Conservation (phyloP, 2,797 vertebrate species). For the Clamator glandarius region DNA sequence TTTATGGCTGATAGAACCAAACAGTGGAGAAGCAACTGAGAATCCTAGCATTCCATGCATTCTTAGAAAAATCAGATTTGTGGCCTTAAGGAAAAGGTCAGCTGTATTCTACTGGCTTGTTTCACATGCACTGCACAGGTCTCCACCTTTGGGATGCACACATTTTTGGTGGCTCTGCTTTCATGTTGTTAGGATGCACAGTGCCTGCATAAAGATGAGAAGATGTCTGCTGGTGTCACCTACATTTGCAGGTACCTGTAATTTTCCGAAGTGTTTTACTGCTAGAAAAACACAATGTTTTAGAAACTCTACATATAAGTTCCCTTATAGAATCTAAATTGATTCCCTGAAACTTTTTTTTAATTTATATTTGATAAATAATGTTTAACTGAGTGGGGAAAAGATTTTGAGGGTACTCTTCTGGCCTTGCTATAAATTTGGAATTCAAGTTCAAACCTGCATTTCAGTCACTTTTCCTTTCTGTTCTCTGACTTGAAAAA, state of each 20-base stretch:
- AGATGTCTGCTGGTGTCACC: neutral
- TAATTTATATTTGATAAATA: neutral
- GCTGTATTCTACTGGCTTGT: neutral
- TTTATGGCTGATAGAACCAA: neutral
- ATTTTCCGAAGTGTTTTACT: neutral
- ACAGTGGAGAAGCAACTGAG: neutral
- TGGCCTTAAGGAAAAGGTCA: neutral
- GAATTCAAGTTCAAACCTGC: neutral
- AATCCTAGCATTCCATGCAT: neutral
- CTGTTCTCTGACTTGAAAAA: neutral
- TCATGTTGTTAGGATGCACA: neutral
- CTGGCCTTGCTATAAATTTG: neutral
- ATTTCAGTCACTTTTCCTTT: neutral
- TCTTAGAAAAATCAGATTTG: neutral
- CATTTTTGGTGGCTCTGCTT: neutral
- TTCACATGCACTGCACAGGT: neutral
- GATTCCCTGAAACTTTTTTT: neutral
- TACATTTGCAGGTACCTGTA: neutral
- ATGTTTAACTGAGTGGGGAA: neutral
- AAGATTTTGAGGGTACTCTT: neutral
- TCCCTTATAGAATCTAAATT: neutral
- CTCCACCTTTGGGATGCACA: neutral
- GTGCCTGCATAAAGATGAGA: neutral
- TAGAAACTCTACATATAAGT: neutral
- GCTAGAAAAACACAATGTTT: rapidly evolving